phyloP scores from a whole-genome alignment of 2,888 invertebrate genomes.

The Tenodera sinensis region DNA sequence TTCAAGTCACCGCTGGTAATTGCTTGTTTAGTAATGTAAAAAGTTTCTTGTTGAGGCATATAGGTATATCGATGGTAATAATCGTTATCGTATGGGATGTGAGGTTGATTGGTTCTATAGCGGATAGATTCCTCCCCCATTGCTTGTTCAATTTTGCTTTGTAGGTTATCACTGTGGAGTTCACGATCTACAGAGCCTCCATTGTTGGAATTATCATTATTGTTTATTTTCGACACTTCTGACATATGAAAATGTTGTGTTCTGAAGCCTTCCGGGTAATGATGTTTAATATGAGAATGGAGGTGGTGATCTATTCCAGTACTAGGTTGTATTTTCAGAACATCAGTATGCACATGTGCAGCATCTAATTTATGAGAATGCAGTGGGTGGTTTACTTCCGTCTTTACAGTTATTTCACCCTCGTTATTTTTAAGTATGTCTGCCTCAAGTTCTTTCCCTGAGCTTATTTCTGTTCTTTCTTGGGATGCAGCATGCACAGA shows the following conservation, averaged over 20 bases:
- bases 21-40: neutral
- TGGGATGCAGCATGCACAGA: neutral
- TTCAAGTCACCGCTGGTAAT: neutral
- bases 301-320: neutral
- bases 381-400: neutral
- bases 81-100: neutral
- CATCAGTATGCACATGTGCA: neutral
- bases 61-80: neutral
- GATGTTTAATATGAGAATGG: neutral
- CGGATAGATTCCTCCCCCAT: neutral
- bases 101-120: neutral
- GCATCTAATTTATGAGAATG: neutral
- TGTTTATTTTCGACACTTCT: neutral
- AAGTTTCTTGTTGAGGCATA: neutral
- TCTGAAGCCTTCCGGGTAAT: neutral
- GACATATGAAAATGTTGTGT: neutral
- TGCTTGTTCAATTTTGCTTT: neutral
- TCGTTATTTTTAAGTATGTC: neutral
- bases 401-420: neutral
- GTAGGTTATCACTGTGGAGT: neutral
- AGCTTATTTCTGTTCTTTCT: neutral
- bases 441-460: neutral
- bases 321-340: neutral
- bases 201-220: neutral
- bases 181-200: neutral